Conservation (phyloP, 2,888 invertebrate genomes). For the Cephonodes hylas region DNA sequence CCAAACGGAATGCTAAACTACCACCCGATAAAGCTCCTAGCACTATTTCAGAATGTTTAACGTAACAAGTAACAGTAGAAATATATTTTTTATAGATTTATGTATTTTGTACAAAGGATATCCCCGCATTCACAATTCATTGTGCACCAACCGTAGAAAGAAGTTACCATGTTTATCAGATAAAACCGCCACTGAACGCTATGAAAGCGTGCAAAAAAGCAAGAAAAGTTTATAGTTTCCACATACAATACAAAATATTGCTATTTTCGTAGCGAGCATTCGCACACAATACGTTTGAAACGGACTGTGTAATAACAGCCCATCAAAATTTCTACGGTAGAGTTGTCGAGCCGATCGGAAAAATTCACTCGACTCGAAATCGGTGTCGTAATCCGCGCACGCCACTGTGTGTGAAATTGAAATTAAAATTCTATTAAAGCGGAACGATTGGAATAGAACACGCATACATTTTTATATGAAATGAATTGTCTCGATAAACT, state of each 20-base stretch:
- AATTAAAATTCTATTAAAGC: constrained; percentile 76
- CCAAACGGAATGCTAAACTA: neutral
- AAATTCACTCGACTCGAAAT: constrained; percentile 54
- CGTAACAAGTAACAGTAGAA: too few relatives aligned
- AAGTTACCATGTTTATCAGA: neutral
- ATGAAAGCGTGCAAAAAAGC: neutral
- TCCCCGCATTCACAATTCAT: neutral
- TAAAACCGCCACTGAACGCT: neutral
- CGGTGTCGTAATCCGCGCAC: constrained; percentile 62
- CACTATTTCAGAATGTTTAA: neutral
- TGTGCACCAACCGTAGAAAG: neutral
- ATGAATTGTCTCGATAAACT: constrained; percentile 26
- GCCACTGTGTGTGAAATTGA: constrained; percentile 72
- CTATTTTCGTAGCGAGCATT: constrained; percentile 49
- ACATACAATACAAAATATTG: constrained; percentile 45
- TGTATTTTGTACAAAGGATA: too few relatives aligned
- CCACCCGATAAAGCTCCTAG: neutral
- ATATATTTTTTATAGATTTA: too few relatives aligned
- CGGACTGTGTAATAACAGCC: constrained; percentile 72
- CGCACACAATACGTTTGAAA: constrained; percentile 71
- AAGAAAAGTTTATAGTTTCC: constrained; percentile 12
- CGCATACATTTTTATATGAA: constrained; percentile 38
- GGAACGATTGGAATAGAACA: constrained; percentile 57
- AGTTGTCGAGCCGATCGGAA: constrained; percentile 65
- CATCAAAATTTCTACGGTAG: constrained; percentile 73